Conservation (phyloP, 2,797 vertebrate genomes). For the Thalassophryne amazonica region DNA sequence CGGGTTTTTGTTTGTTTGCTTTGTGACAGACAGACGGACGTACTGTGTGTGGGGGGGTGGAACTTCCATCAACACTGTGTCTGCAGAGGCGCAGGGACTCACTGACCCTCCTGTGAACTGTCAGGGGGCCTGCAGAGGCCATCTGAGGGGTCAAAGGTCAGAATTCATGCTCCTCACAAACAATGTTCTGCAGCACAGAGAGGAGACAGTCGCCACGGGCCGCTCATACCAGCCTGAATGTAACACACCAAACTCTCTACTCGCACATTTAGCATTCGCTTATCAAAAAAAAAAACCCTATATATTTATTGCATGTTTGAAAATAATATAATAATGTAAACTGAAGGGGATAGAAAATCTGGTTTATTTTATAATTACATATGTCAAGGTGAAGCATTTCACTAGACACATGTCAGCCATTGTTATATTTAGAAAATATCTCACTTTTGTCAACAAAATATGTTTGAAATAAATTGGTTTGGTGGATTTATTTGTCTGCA, state of each 20-base stretch:
- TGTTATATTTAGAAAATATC: too few relatives aligned
- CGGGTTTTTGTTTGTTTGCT: constrained; percentile 46
- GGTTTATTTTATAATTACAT: neutral
- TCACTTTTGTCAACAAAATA: too few relatives aligned
- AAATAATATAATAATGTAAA: neutral
- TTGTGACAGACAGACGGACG: constrained; percentile 43
- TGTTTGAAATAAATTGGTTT: too few relatives aligned
- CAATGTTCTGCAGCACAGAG: constrained; percentile 83
- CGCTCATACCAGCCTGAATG: constrained; percentile 51
- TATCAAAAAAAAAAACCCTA: constrained; percentile 1
- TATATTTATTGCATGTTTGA: neutral
- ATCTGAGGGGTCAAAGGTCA: constrained; percentile 87
- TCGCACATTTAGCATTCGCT: neutral
- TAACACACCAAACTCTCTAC: constrained; percentile 21
- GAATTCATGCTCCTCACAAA: constrained; percentile 87
- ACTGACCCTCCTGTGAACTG: constrained; percentile 94
- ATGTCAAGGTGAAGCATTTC: too few relatives aligned
- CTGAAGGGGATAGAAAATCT: neutral
- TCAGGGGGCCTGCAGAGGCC: constrained; percentile 85
- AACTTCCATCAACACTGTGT: constrained; percentile 71
- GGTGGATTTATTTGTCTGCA: too few relatives aligned
- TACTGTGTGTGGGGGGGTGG: constrained; percentile 50
- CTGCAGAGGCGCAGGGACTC: constrained; percentile 76
- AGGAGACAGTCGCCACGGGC: constrained; percentile 68
- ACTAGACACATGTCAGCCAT: too few relatives aligned